A percentile compares a stretch with the other conserved stretches of the same genome.
These are phyloP conservation scores for Neodiprion pinetum DNA, from an alignment of 1,140 invertebrate genomes.

Conservation along the genomic window DNA sequence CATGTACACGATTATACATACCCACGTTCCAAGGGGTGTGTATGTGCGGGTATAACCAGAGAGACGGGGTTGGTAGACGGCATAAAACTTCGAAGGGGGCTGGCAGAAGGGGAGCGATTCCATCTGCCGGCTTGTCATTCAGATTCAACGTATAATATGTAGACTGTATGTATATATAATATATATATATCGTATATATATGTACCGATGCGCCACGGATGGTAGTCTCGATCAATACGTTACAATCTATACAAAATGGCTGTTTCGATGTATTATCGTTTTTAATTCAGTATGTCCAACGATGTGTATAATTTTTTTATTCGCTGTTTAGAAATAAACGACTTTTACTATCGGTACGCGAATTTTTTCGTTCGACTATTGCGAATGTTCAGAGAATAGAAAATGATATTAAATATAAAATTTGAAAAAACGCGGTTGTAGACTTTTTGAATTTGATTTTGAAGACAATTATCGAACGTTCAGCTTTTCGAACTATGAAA, in stretches of 20 bases:
- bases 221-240: conserved; percentile 59
- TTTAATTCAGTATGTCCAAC: no score
- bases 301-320: no score
- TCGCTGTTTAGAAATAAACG: no score
- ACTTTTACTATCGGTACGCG: no score
- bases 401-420: no score
- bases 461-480: no score
- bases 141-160: conserved; percentile 56
- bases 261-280: conserved; percentile 37
- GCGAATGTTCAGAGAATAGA: no score
- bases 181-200: no score
- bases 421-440: no score
- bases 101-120: conserved; percentile 56
- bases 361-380: no score
- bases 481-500: no score
- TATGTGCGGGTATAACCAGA: background rate
- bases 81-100: conserved; percentile 31
- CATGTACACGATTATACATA: background rate
- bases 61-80: conserved; percentile 52
- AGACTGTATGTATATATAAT: background rate
- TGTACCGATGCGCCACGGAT: conserved; percentile 29
- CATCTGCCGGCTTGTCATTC: conserved; percentile 62
- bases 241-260: conserved; percentile 63
- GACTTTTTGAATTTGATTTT: no score
- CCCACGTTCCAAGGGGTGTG: background rate